Evolutionary conservation across 2,113 vertebrate genomes (phyloP), one percentile per base, ranked within the genome.

Genomic region (Dissostichus mawsoni): DNA sequence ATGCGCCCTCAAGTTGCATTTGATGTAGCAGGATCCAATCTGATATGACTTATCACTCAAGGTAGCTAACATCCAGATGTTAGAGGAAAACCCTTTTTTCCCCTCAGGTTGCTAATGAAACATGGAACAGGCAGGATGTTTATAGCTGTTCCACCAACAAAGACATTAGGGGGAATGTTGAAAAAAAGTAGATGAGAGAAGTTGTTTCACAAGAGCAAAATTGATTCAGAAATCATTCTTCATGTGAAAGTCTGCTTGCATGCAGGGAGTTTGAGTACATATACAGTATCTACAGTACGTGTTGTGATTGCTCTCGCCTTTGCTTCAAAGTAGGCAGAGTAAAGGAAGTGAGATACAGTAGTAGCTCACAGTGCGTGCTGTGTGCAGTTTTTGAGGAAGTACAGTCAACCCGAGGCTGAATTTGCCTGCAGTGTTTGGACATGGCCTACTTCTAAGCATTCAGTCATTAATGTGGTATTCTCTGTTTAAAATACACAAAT

Each of bases 1-100:
- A 93, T 92, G 80, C 77, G 74, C 89, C 88, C 89, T 92, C 83
- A 74, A 90, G 90, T 94, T 89, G 76, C 73, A 90, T 92, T 93
- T 92, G 90, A 90, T 85, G 89, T 83, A 80, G 76, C 44, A 47
- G 76, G 86, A 90, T 86, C 51, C 90, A 87, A 93, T 92, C 80
- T 51, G 74, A 90, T 90, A n/a, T 86, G 90, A 92, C 89, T 89
- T 87, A 83, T 87, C 74, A 72, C 69, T 86, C 36, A 45, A 71
- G 80, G 82, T 82, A 77, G 74, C 83, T 86, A 76, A 76, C 88
- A 82, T 86, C 83, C 86, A 92, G 87, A 92, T 91, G 85, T 89
- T 88, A n/a, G 79, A 83, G 73, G 70, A 82, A 72, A 80, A 57
- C 2, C 63, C 62, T 7, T 51, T 63, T 69, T 73, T 8, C 20